Conservation (phyloP, 2,113 vertebrate genomes). For the Sinocyclocheilus anshuiensis region DNA sequence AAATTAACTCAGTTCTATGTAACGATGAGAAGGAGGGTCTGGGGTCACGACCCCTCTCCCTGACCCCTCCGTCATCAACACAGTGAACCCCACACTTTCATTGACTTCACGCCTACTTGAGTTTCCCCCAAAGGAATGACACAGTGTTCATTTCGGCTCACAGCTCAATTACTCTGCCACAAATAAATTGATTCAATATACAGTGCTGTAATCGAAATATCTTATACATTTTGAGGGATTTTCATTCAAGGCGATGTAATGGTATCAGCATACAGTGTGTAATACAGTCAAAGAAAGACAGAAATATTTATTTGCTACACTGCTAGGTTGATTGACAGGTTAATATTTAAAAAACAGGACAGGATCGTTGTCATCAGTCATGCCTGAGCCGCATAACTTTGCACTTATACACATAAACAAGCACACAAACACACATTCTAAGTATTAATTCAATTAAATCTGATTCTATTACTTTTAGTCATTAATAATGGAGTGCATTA, state of each 20-base stretch:
- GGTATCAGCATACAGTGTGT: background rate
- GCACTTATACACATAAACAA: background rate
- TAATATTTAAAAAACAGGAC: conserved; percentile 7
- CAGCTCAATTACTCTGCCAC: conserved; percentile 19
- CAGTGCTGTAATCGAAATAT: conserved; percentile 28
- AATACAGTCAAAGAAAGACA: background rate
- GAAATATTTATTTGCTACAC: background rate
- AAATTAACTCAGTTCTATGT: conserved; percentile 58
- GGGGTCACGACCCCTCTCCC: conserved; percentile 61
- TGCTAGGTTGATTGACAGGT: conserved; percentile 45
- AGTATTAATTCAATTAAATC: conserved; percentile 9
- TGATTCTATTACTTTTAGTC: background rate
- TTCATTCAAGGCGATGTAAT: background rate
- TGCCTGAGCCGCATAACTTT: background rate
- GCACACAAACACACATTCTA: background rate
- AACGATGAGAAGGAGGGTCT: conserved; percentile 58
- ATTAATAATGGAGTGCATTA: background rate
- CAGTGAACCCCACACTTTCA: conserved; percentile 73
- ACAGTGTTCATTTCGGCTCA: background rate
- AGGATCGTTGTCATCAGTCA: conserved; percentile 10
- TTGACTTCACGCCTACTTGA: conserved; percentile 61
- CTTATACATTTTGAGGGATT: background rate
- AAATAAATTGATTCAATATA: conserved; percentile 24
- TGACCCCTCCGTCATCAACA: conserved; percentile 68
- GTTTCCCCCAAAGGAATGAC: conserved; percentile 33